These are phyloP conservation scores for Yponomeuta plumbellus DNA, from an alignment of 2,888 invertebrate species.

Conservation along the genomic window DNA sequence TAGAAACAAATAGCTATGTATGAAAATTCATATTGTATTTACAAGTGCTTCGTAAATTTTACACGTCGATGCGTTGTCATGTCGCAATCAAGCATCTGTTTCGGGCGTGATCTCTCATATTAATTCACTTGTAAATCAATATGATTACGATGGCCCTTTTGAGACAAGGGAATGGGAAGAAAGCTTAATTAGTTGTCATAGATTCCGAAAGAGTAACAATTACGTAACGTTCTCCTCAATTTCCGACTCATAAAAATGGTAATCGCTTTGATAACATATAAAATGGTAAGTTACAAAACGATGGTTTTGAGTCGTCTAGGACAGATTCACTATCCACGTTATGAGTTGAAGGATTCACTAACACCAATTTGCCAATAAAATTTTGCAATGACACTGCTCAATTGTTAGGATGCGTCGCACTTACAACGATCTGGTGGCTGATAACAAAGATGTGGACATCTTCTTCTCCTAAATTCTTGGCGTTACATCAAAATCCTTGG, in stretches of 20 bases:
- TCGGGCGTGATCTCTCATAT: neutral
- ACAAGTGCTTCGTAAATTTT: neutral
- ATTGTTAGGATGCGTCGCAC: too few relatives aligned
- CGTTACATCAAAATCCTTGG: too few relatives aligned
- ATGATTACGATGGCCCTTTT: neutral
- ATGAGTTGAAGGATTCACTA: too few relatives aligned
- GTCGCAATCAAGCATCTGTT: neutral
- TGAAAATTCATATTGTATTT: constrained; percentile 6
- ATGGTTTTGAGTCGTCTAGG: neutral
- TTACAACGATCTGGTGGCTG: too few relatives aligned
- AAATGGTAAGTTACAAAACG: neutral
- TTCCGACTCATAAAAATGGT: neutral
- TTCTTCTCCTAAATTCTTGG: too few relatives aligned
- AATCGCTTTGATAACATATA: neutral
- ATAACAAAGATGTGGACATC: too few relatives aligned
- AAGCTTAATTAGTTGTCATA: neutral
- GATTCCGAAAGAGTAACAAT: neutral
- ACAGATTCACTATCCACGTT: too few relatives aligned
- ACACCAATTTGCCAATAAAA: too few relatives aligned
- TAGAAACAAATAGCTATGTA: neutral
- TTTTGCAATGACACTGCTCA: too few relatives aligned
- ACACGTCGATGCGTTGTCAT: neutral
- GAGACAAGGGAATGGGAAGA: neutral
- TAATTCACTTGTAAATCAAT: neutral
- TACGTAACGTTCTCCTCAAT: neutral